phyloP scores from a whole-genome alignment of 2,113 vertebrate species.

The Otolemur garnettii region DNA sequence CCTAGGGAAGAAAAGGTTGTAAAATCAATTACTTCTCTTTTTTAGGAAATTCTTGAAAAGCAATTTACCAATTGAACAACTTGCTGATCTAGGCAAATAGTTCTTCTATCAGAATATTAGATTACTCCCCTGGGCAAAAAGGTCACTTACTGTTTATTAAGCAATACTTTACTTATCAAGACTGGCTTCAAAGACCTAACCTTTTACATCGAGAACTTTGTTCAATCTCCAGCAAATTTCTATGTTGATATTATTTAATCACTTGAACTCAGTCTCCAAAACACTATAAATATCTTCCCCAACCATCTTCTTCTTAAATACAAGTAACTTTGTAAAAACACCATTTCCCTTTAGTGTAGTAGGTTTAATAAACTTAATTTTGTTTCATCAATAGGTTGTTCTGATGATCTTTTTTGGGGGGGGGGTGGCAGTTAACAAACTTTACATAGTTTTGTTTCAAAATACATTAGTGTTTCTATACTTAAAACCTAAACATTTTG shows the following conservation, averaged over 20 bases:
- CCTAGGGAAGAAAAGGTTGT: not conserved
- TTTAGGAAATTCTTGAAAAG: conserved; percentile 38
- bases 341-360: not conserved
- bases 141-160: not conserved
- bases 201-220: not conserved
- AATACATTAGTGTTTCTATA: not conserved
- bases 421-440: not conserved
- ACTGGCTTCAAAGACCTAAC: conserved; percentile 23
- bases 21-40: conserved; percentile 35
- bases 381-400: not conserved
- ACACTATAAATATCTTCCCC: not conserved
- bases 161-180: not conserved
- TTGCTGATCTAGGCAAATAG: conserved; percentile 13
- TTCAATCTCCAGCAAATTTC: not conserved
- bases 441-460: not conserved
- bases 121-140: conserved; percentile 36
- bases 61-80: conserved; percentile 7
- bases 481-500: not conserved
- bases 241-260: not conserved
- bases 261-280: not conserved
- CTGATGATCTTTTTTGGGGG: not conserved
- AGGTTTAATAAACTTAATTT: not conserved
- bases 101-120: not conserved
- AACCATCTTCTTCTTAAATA: not conserved
- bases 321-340: not conserved